Evolutionary conservation across 2,888 invertebrate genomes (phyloP).

Genomic region (Agonopterix alstromeriana): DNA sequence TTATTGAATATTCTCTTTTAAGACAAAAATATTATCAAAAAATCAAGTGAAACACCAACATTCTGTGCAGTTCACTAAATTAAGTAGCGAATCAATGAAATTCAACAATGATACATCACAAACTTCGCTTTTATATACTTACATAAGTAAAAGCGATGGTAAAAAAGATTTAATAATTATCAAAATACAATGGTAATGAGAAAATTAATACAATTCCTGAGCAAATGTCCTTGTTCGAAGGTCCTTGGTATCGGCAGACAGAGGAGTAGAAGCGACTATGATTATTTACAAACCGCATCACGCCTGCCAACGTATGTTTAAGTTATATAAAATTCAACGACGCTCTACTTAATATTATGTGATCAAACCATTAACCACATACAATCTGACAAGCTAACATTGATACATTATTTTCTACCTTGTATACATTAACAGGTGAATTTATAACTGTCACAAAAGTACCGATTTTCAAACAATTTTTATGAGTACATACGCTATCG

Average conservation of each 20-base stretch:
- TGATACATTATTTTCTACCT: slow-evolving; percentile 61
- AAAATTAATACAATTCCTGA: slow-evolving; percentile 72
- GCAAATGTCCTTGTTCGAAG: slow-evolving; percentile 34
- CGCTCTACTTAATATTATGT: slow-evolving; percentile 51
- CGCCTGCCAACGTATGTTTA: slow-evolving; percentile 14
- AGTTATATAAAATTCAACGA: slow-evolving; percentile 60
- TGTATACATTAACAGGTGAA: slow-evolving; percentile 73
- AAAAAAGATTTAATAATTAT: slow-evolving; percentile 40
- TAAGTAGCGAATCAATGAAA: slow-evolving; percentile 53
- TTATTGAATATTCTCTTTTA: slow-evolving; percentile 62
- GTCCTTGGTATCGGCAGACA: slow-evolving; percentile 19
- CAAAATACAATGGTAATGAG: slow-evolving; percentile 47
- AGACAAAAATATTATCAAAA: slow-evolving; percentile 69
- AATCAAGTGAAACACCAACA: slow-evolving; percentile 73
- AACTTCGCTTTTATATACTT: slow-evolving; percentile 25
- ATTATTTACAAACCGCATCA: slow-evolving; percentile 38
- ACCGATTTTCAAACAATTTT: slow-evolving; percentile 56
- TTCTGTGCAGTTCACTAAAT: slow-evolving; percentile 73
- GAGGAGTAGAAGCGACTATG: slow-evolving; percentile 46
- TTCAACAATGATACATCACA: slow-evolving; percentile 62
- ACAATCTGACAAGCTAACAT: slow-evolving; percentile 69
- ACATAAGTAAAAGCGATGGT: slow-evolving; percentile 51
- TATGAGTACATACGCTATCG: slow-evolving; percentile 54
- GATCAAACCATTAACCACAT: slow-evolving; percentile 56
- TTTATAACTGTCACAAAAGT: slow-evolving; percentile 60